Base-by-base conservation (phyloP, 2,888 invertebrate genomes). In the Bursaphelenchus okinawaensis region DNA sequence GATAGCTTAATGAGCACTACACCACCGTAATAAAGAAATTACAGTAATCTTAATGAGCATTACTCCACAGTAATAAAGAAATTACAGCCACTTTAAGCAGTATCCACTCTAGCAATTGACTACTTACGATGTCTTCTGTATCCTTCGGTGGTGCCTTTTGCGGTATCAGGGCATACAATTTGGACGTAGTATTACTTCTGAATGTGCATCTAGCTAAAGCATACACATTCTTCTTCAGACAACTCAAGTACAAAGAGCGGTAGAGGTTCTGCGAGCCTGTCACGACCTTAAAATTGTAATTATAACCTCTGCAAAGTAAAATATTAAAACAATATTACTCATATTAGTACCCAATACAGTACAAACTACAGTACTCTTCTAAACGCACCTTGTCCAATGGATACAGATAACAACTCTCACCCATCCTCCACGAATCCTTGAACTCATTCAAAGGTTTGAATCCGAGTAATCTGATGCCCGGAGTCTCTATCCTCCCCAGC, bases 371-470 rank as follows among this genome's bases (percentile, higher is more conserved):
- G n/a, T n/a, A n/a, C n/a, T n/a, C n/a, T n/a, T n/a, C n/a, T n/a
- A 16, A 16, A 55, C 62, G n/a, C 19, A 71, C 68, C 22, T 65
- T 55, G n/a, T 71, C 74, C 28, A 68, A 27, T 4, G 71, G 71
- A 24, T 63, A 71, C 4, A 71, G 28, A 57, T 57, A 71, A 7
- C 51, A 28, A 12, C 74, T 63, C 6, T 63, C 7, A 20, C 74
- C 58, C 67, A 71, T 65, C n/a, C 69, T 57, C 55, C 74, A 71
- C 8, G 69, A 71, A 23, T 27, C 24, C 59, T 71, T 71, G 26
- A 71, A 60, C 24, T 58, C 55, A n/a, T 16, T 27, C 55, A 74
- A 50, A 26, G 69, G 70, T 24, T 71, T 71, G 51, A 71, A 71
- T 9, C 71, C 71, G 28, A 71, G 71, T 12, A 71, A 57, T 19